A percentile compares a stretch with the other conserved stretches of the same genome.
Conservation (phyloP, 1,140 invertebrate species). For the Macrobrachium rosenbergii region DNA sequence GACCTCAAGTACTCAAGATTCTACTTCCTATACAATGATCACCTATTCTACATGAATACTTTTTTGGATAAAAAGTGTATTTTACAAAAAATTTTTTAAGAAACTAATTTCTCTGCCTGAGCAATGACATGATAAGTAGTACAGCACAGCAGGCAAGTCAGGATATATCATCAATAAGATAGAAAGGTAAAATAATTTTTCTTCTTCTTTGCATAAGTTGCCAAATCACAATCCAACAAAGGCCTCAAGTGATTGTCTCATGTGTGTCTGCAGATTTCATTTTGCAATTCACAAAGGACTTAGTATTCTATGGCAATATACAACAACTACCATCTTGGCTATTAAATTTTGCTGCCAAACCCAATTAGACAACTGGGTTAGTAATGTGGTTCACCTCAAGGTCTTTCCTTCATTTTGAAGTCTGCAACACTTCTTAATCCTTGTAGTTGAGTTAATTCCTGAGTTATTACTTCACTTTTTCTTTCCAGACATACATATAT, state of each 20-base stretch:
- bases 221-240: conserved; percentile 1
- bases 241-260: conserved; percentile 19
- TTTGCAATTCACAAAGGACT: neutral
- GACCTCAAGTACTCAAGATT: no score
- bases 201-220: neutral
- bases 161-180: neutral
- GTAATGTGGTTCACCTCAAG: no score
- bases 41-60: no score
- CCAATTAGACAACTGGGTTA: no score
- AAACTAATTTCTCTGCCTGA: neutral
- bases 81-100: neutral
- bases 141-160: no score
- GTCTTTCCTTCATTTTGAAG: no score
- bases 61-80: neutral
- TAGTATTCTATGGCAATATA: neutral
- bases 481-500: no score
- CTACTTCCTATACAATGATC: no score
- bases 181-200: neutral
- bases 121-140: no score
- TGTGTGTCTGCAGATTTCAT: conserved; percentile 8
- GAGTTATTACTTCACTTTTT: no score
- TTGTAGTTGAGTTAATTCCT: no score
- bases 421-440: no score
- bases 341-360: neutral
- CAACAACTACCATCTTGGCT: neutral